phyloP scores from a whole-genome alignment of 2,113 vertebrate genomes.

The Bos taurus region DNA sequence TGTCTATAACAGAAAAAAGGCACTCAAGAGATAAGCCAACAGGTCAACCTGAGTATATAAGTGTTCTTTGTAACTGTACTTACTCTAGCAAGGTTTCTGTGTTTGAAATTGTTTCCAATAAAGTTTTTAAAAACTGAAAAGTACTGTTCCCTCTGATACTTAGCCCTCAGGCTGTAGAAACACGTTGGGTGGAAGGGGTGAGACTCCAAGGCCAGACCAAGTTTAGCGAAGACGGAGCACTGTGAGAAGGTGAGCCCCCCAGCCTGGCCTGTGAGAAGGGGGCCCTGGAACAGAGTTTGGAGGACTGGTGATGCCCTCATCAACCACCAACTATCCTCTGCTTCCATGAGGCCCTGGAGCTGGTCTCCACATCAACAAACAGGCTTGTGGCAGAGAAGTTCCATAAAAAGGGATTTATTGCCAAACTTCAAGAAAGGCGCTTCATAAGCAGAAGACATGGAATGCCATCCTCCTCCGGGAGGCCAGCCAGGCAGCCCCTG shows the following conservation, averaged over 20 bases:
- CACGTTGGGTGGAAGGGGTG: rapidly evolving
- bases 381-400: conserved; percentile 46
- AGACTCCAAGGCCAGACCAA: neutral
- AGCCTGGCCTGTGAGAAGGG: neutral
- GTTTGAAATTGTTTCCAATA: conserved; percentile 6
- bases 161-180: neutral
- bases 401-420: conserved; percentile 78
- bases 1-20: neutral
- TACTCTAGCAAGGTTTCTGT: neutral
- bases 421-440: conserved; percentile 73
- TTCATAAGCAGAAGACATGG: conserved; percentile 73
- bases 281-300: neutral
- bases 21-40: neutral
- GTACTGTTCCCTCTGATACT: neutral
- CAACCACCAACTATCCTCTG: neutral
- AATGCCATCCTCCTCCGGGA: conserved; percentile 2
- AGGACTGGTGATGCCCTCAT: neutral
- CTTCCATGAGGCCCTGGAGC: neutral
- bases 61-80: neutral
- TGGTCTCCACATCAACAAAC: conserved; percentile 53
- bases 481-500: conserved; percentile 46
- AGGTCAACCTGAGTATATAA: neutral
- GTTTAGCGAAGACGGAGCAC: neutral
- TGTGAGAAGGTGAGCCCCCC: neutral
- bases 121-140: neutral